phyloP scores from a whole-genome alignment of 2,888 invertebrate genomes.

The Alitta virens region DNA sequence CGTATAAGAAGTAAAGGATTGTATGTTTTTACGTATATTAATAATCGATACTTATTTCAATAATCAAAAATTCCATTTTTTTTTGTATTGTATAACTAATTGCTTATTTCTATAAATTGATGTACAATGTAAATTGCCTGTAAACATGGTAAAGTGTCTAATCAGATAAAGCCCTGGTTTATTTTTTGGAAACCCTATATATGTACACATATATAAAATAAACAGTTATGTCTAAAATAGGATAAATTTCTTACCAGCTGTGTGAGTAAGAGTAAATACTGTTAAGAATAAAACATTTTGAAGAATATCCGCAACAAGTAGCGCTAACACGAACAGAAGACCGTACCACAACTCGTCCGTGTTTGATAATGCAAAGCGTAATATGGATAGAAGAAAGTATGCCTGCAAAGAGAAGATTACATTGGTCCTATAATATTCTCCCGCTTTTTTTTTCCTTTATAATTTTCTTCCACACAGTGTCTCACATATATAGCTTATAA shows the following conservation, averaged over 20 bases:
- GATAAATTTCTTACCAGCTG: slow-evolving; percentile 21
- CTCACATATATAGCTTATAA: too few relatives aligned
- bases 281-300: slow-evolving; percentile 16
- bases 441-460: too few relatives aligned
- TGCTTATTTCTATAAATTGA: too few relatives aligned
- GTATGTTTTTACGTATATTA: too few relatives aligned
- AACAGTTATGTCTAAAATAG: background rate
- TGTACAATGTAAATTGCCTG: too few relatives aligned
- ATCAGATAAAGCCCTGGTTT: too few relatives aligned
- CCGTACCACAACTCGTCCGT: slow-evolving; percentile 10
- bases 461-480: too few relatives aligned
- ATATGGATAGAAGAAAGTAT: slow-evolving; percentile 16
- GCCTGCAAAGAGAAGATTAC: slow-evolving; percentile 13
- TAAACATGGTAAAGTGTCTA: too few relatives aligned
- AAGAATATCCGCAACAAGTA: slow-evolving; percentile 21
- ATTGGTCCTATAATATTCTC: too few relatives aligned
- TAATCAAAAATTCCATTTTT: background rate
- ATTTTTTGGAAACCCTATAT: background rate
- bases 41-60: too few relatives aligned
- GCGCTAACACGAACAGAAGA: slow-evolving; percentile 12
- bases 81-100: too few relatives aligned
- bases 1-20: too few relatives aligned
- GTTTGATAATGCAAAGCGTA: background rate
- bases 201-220: background rate
- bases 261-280: slow-evolving; percentile 17